Evolutionary conservation across 2,888 invertebrate genomes (phyloP), one percentile per base, ranked within the genome.

Genomic region (Ditylenchus weischeri): DNA sequence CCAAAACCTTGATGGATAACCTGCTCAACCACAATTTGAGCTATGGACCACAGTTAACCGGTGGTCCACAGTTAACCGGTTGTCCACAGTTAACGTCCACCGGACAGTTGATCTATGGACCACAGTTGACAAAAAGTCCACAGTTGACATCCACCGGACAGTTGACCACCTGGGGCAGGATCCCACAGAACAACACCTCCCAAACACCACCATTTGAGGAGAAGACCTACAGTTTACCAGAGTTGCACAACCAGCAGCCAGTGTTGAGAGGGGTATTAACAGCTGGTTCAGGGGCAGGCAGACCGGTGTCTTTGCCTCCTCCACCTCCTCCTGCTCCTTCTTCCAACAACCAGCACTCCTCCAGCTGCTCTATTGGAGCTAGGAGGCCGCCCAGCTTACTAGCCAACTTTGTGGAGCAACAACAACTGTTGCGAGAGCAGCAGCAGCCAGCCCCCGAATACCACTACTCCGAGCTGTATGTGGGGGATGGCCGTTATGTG

Each of bases 151-250:
- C n/a, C 23, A 62, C 57, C 13, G 47, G 64, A 67, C 19, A 58
- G 15, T 60, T 82, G 63, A 83, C 82, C n/a, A 83, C 83, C n/a
- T 83, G 83, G 83, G 83, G 83, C 18, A 69, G 81, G 8, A 81
- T 82, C n/a, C 72, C 73, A 43, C 72, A 73, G 36, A 69, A 71
- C 8, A 74, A 76, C 49, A 73, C 73, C 13, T 58, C 73, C 38
- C 43, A n/a, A 38, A 29, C 50, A n/a, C 54, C 23, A 38, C 66
- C 72, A 13, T 69, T 66, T 38, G 79, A 79, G 23, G 79, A 75
- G 57, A 72, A 78, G 68, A 76, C 74, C 36, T 65, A 57, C 63
- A 75, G 75, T 50, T 36, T 75, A 64, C 76, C 71, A 47, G 66
- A 62, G 47, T 13, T 62, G 19, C 19, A 47, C 59, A n/a, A 23